A percentile compares a stretch with the other conserved stretches of the same genome.
Evolutionary conservation across 2,888 invertebrate genomes (phyloP).

Genomic region (Phrixothrix hirtus): DNA sequence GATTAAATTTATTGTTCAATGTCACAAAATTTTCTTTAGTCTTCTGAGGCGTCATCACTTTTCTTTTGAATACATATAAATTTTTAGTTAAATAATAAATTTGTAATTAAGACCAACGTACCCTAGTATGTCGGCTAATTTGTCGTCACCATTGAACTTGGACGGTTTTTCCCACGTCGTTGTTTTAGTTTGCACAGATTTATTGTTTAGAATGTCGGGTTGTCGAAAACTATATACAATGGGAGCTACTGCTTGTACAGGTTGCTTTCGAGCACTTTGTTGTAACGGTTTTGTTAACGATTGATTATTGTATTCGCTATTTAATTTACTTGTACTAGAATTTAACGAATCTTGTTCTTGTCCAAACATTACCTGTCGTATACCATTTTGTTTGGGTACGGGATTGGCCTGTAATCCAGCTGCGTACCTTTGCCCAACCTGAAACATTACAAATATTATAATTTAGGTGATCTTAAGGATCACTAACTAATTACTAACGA

Average conservation of each 20-base stretch:
- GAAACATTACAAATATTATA: too few relatives aligned
- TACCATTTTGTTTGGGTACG: conserved; percentile 31
- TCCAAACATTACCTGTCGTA: not conserved
- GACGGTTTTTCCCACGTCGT: conserved; percentile 48
- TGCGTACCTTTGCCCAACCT: conserved; percentile 52
- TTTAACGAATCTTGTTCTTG: conserved; percentile 10
- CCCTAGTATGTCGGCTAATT: conserved; percentile 76
- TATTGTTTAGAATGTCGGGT: conserved; percentile 47
- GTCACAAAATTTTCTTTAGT: conserved; percentile 57
- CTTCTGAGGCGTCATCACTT: conserved; percentile 45
- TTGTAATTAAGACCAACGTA: conserved; percentile 56
- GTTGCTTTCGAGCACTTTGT: conserved; percentile 48
- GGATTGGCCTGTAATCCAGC: conserved; percentile 36
- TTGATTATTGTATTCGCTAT: conserved; percentile 13
- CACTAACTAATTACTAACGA: too few relatives aligned
- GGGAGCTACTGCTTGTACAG: conserved; percentile 51
- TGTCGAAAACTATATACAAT: conserved; percentile 55
- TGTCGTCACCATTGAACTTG: conserved; percentile 59
- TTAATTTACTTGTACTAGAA: conserved; percentile 14
- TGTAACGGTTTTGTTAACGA: conserved; percentile 49
- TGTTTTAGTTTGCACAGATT: conserved; percentile 18
- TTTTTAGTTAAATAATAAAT: not conserved
- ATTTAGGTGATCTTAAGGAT: too few relatives aligned
- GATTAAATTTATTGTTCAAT: conserved; percentile 56
- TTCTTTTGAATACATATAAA: conserved; percentile 40